phyloP scores from a whole-genome alignment of 2,113 vertebrate species.

The Miniopterus natalensis region DNA sequence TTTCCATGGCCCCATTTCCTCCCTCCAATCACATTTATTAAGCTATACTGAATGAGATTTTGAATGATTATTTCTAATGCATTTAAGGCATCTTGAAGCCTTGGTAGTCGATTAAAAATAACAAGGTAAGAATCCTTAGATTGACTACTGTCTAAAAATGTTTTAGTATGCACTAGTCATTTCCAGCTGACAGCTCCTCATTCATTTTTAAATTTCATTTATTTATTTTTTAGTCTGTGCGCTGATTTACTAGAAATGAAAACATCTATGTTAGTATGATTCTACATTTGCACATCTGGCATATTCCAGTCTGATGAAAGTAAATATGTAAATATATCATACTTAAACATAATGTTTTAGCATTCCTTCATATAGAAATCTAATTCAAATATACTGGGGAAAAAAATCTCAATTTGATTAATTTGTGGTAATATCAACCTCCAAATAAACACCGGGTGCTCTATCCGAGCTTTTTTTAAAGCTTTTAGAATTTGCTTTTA shows the following conservation, averaged over 20 bases:
- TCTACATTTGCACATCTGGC: slow-evolving; percentile 62
- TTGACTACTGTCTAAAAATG: neutral
- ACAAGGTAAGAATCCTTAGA: neutral
- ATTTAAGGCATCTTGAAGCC: neutral
- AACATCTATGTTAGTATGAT: slow-evolving; percentile 51
- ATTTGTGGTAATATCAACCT: slow-evolving; percentile 86
- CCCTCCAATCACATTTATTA: neutral
- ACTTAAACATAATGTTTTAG: slow-evolving; percentile 82
- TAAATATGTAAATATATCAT: slow-evolving; percentile 74
- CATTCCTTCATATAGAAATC: slow-evolving; percentile 83
- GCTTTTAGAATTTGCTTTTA: slow-evolving; percentile 86
- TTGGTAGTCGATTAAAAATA: neutral
- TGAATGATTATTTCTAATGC: slow-evolving; percentile 8
- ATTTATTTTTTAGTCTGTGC: neutral
- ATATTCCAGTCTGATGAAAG: slow-evolving; percentile 70
- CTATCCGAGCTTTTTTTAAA: slow-evolving; percentile 77
- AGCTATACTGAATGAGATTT: neutral
- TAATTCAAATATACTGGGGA: slow-evolving; percentile 86
- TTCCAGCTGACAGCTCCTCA: neutral
- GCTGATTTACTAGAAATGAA: slow-evolving; percentile 65
- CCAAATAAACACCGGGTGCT: slow-evolving; percentile 83
- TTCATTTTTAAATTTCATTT: neutral
- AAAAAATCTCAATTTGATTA: slow-evolving; percentile 88
- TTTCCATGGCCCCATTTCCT: neutral
- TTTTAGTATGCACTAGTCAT: neutral